A percentile compares a stretch with the other conserved stretches of the same genome.
phyloP scores from a whole-genome alignment of 2,113 vertebrate species.

The Poeciliopsis turrubarensis region DNA sequence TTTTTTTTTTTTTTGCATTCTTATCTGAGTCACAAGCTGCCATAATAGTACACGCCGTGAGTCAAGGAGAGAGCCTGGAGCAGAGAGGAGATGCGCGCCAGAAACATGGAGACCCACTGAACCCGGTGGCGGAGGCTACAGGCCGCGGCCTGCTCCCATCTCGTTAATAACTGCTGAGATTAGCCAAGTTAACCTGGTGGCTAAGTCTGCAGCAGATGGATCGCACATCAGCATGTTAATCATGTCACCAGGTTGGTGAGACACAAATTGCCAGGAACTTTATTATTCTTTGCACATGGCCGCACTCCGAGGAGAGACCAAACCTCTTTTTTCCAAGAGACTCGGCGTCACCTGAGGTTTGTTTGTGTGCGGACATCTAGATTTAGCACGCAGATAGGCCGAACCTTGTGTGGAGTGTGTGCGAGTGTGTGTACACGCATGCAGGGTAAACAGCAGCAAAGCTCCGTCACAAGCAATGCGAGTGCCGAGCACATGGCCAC shows the following conservation, averaged over 20 bases:
- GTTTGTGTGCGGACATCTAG: conserved; percentile 42
- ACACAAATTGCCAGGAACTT: conserved; percentile 40
- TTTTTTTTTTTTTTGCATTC: conserved; percentile 16
- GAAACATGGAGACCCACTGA: conserved; percentile 59
- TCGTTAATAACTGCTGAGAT: conserved; percentile 27
- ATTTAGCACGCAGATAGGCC: conserved; percentile 30
- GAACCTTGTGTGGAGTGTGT: conserved; percentile 28
- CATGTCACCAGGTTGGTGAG: conserved; percentile 44
- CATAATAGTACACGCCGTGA: conserved; percentile 62
- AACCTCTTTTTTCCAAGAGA: conserved; percentile 1
- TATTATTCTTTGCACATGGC: conserved; percentile 51
- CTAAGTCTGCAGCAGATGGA: conserved; percentile 43
- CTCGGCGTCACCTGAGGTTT: conserved; percentile 21
- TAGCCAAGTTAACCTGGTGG: conserved; percentile 35
- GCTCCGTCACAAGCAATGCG: conserved; percentile 67
- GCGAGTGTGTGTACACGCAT: conserved; percentile 16
- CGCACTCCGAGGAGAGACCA: conserved; percentile 2
- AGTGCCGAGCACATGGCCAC: conserved; percentile 74
- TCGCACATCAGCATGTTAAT: conserved; percentile 42
- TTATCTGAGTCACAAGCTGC: conserved; percentile 1
- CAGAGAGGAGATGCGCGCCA: conserved; percentile 23
- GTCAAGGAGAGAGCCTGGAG: conserved; percentile 41
- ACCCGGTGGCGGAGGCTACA: conserved; percentile 13
- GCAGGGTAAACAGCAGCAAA: conserved; percentile 69
- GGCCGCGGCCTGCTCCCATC: neutral